A percentile compares a stretch with the other conserved stretches of the same genome.
These are phyloP conservation scores for Montipora efflorescens DNA, from an alignment of 64 coral and sea anemone species.

Conservation along the genomic window DNA sequence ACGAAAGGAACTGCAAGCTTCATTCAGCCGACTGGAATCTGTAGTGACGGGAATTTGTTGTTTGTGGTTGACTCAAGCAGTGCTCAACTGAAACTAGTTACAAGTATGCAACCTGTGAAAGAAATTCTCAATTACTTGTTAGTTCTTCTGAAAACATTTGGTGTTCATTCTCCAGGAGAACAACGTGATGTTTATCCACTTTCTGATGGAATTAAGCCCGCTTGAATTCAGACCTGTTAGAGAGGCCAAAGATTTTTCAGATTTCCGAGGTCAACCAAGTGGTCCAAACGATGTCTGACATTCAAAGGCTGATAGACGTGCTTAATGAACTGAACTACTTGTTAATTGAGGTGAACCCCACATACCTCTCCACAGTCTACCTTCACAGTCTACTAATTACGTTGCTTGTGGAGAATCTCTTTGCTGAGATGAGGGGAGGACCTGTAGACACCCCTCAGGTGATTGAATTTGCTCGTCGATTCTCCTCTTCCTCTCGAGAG, in stretches of 20 bases:
- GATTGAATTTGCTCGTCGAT: neutral
- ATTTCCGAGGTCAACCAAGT: conserved; percentile 41
- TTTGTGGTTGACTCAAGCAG: too few species aligned
- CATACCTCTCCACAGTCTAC: too few species aligned
- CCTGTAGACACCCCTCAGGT: conserved; percentile 39
- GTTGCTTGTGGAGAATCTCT: conserved; percentile 53
- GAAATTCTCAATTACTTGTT: conserved; percentile 28
- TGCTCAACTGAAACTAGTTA: too few species aligned
- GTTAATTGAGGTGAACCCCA: too few species aligned
- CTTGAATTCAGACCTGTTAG: neutral
- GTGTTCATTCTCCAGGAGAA: conserved; percentile 24
- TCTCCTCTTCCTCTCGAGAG: conserved; percentile 36
- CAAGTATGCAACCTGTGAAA: too few species aligned
- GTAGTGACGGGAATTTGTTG: too few species aligned
- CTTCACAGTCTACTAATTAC: neutral
- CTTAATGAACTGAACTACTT: too few species aligned
- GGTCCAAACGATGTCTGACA: conserved; percentile 12
- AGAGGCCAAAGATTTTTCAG: conserved; percentile 25
- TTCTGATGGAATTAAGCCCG: conserved; percentile 8
- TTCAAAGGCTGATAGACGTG: too few species aligned
- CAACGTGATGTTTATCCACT: conserved; percentile 27
- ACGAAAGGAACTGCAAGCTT: too few species aligned
- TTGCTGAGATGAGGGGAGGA: conserved; percentile 62
- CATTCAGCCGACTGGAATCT: neutral
- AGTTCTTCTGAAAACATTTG: conserved; percentile 27